Conservation (phyloP, 2,797 vertebrate genomes). For the Sebastes jordani region DNA sequence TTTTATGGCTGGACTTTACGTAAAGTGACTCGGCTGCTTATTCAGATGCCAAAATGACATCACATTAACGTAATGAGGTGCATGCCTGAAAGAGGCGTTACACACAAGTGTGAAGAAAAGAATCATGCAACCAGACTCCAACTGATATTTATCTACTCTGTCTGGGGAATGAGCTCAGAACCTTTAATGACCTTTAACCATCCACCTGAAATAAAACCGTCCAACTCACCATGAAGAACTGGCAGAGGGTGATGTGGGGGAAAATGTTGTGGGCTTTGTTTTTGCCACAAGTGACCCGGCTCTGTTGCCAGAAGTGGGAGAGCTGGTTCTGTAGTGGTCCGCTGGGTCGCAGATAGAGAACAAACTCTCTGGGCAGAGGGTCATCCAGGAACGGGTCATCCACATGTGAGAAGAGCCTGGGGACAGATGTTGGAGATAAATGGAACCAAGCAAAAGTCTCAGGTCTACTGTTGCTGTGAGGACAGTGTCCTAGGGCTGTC, state of each 20-base stretch:
- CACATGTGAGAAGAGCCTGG: slow-evolving; percentile 95
- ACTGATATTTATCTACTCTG: neutral
- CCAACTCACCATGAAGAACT: slow-evolving; percentile 95
- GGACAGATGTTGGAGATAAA: neutral
- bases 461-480: no score
- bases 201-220: neutral
- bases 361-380: slow-evolving; percentile 92
- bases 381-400: slow-evolving; percentile 96
- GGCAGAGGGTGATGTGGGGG: slow-evolving; percentile 97
- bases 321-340: slow-evolving; percentile 95
- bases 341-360: slow-evolving; percentile 94
- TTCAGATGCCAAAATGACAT: neutral
- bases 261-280: slow-evolving; percentile 99
- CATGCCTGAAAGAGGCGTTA: neutral
- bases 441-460: no score
- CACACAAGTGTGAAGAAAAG: neutral
- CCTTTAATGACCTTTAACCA: neutral
- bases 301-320: slow-evolving; percentile 96
- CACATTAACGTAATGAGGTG: neutral
- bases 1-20: neutral
- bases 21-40: neutral
- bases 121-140: neutral
- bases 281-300: slow-evolving; percentile 92
- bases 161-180: neutral
- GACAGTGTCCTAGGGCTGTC: no score